Evolutionary conservation across 2,113 vertebrate species (phyloP).

Genomic region (Bufo gargarizans): DNA sequence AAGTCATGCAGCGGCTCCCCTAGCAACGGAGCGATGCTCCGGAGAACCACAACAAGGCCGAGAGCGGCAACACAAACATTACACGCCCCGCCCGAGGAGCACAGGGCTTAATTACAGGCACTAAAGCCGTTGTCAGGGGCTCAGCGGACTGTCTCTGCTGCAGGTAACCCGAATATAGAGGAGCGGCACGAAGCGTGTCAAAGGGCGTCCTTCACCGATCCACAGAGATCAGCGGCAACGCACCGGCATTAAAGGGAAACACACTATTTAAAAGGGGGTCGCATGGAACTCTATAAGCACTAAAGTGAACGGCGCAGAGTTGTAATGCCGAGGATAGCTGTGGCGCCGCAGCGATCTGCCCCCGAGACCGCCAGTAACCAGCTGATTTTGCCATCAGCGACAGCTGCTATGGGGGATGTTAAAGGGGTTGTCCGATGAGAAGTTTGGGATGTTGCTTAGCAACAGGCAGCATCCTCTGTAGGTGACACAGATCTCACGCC

Average conservation of each 20-base stretch:
- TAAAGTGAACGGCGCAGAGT: too few relatives aligned
- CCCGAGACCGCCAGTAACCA: too few relatives aligned
- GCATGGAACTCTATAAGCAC: not conserved
- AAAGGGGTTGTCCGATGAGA: too few relatives aligned
- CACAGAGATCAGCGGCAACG: not conserved
- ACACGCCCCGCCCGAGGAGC: constrained; percentile 6
- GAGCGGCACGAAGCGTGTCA: not conserved
- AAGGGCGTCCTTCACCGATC: not conserved
- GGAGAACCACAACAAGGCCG: constrained; percentile 30
- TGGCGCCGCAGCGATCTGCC: too few relatives aligned
- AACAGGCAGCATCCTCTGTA: too few relatives aligned
- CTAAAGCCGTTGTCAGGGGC: not conserved
- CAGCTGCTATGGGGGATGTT: too few relatives aligned
- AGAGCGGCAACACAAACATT: constrained; percentile 23
- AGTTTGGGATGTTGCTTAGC: too few relatives aligned
- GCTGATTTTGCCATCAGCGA: too few relatives aligned
- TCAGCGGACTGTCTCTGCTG: constrained; percentile 10
- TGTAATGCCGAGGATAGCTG: too few relatives aligned
- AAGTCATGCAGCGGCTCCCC: constrained; percentile 20
- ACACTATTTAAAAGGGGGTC: not conserved
- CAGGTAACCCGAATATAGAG: constrained; percentile 2
- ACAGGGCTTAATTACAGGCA: constrained; percentile 6
- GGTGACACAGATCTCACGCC: too few relatives aligned
- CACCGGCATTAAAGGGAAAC: not conserved
- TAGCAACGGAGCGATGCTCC: constrained; percentile 30